phyloP scores from a whole-genome alignment of 2,888 invertebrate genomes.

The Parelbella ahira region DNA sequence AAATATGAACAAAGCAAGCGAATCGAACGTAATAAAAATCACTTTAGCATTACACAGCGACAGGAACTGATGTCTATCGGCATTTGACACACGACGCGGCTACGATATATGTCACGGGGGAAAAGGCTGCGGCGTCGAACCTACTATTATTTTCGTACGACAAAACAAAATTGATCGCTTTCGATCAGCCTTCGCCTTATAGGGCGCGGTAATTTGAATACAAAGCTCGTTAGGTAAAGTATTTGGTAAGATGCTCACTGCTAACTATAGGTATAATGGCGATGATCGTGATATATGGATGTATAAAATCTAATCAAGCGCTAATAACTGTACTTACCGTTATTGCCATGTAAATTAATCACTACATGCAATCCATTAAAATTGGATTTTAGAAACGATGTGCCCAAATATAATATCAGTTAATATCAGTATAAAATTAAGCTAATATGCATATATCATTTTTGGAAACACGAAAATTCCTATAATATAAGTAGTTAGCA shows the following conservation, averaged over 20 bases:
- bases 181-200: conserved; percentile 29
- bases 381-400: too few species aligned
- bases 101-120: conserved; percentile 69
- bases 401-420: too few species aligned
- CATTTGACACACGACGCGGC: conserved; percentile 73
- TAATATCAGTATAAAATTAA: too few species aligned
- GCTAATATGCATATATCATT: too few species aligned
- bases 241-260: conserved; percentile 2
- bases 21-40: conserved; percentile 79
- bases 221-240: conserved; percentile 7
- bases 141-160: conserved; percentile 72
- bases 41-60: conserved; percentile 72
- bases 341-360: too few species aligned
- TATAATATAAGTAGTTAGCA: too few species aligned
- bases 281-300: too few species aligned
- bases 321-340: too few species aligned
- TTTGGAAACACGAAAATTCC: too few species aligned
- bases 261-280: not conserved
- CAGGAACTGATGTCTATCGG: conserved; percentile 75
- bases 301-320: too few species aligned
- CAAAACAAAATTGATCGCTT: conserved; percentile 67
- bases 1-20: conserved; percentile 74
- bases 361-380: too few species aligned
- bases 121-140: conserved; percentile 58
- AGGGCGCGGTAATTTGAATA: conserved; percentile 30